Percentiles rank a stretch among this genome's conserved stretches.
phyloP scores from a whole-genome alignment of 2,888 invertebrate genomes.

The Sinelater perroti region DNA sequence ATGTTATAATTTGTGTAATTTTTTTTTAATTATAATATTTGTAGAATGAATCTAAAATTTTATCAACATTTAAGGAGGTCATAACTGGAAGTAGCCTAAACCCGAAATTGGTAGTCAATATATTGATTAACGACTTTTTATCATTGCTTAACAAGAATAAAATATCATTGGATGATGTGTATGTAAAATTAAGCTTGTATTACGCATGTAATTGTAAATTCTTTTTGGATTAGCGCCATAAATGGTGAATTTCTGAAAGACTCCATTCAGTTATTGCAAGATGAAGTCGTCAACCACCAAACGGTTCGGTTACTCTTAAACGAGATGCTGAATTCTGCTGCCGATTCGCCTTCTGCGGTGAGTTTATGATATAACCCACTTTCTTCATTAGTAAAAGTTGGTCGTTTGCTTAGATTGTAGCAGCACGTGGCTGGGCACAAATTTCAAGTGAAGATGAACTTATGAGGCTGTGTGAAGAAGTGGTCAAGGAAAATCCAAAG shows the following conservation, averaged over 20 bases:
- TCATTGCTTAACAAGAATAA: slow-evolving; percentile 73
- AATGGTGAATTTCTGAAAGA: slow-evolving; percentile 20
- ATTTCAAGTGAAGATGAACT: slow-evolving; percentile 71
- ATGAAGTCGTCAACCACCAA: slow-evolving; percentile 22
- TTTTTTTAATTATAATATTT: slow-evolving; percentile 45
- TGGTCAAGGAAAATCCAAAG: slow-evolving; percentile 72
- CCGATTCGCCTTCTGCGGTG: slow-evolving; percentile 46
- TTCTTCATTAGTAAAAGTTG: not conserved
- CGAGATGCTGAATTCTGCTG: slow-evolving; percentile 22
- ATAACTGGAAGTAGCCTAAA: slow-evolving; percentile 60
- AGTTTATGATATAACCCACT: slow-evolving; percentile 5
- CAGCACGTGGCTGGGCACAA: slow-evolving; percentile 69
- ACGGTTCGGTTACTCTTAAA: slow-evolving; percentile 22
- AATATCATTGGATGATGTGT: slow-evolving; percentile 69
- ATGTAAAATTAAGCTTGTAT: slow-evolving; percentile 48
- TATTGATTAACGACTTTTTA: slow-evolving; percentile 75
- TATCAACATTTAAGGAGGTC: slow-evolving; percentile 67
- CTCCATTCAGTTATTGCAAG: slow-evolving; percentile 24
- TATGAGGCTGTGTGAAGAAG: slow-evolving; percentile 66
- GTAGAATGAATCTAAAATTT: slow-evolving; percentile 67
- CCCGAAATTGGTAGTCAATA: slow-evolving; percentile 70
- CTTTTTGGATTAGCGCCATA: slow-evolving; percentile 18
- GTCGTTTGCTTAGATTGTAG: slow-evolving; percentile 33
- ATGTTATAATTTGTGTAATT: not conserved
- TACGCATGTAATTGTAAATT: slow-evolving; percentile 10